Percentiles rank a stretch among this genome's conserved stretches.
Evolutionary conservation across 2,888 invertebrate species (phyloP).

Genomic region (Leptinotarsa peninsularis): DNA sequence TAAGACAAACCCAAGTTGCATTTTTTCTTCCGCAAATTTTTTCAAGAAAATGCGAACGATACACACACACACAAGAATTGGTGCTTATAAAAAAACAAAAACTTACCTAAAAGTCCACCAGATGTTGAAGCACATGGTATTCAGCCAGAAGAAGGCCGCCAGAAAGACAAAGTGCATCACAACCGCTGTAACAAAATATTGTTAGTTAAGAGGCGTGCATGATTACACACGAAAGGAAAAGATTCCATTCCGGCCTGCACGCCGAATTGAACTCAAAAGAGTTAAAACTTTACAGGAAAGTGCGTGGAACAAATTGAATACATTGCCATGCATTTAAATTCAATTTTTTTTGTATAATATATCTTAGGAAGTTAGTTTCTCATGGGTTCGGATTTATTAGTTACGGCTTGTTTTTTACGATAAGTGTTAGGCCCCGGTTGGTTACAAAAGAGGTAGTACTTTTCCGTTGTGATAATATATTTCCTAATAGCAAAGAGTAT

Average conservation of each 20-base stretch:
- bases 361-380: no score
- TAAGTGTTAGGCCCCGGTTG: no score
- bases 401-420: no score
- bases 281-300: neutral
- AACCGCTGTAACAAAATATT: conserved; percentile 74
- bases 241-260: neutral
- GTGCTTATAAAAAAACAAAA: neutral
- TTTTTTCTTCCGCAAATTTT: no score
- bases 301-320: neutral
- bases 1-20: no score
- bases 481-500: no score
- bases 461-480: no score
- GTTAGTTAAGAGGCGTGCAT: neutral
- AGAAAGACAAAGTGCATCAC: conserved; percentile 89
- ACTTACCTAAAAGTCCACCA: conserved; percentile 93
- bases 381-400: no score
- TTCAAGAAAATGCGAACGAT: no score
- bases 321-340: no score
- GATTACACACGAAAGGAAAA: neutral
- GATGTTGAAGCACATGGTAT: conserved; percentile 94
- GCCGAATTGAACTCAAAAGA: neutral
- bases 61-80: neutral
- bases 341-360: no score
- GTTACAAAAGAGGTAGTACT: no score
- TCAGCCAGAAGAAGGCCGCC: conserved; percentile 93